Percentiles rank a stretch among this genome's conserved stretches.
phyloP scores from a whole-genome alignment of 2,888 invertebrate species.

The Cosmia trapezina region DNA sequence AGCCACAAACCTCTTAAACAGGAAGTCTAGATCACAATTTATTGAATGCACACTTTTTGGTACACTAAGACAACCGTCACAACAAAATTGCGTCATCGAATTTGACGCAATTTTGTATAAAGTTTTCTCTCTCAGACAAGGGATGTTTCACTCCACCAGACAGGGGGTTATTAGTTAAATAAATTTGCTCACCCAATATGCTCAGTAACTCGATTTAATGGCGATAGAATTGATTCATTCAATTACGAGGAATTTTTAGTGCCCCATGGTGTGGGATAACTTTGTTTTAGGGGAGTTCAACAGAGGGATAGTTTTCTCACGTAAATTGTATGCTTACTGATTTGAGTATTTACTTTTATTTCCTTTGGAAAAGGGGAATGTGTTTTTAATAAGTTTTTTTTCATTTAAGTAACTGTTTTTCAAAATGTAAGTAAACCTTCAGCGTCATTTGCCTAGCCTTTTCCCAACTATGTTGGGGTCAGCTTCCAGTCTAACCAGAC shows the following conservation, averaged over 20 bases:
- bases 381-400: background rate
- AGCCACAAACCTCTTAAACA: too few species aligned
- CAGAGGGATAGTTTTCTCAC: conserved; percentile 86
- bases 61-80: too few species aligned
- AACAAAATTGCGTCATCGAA: too few species aligned
- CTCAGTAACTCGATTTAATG: conserved; percentile 90
- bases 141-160: conserved; percentile 79
- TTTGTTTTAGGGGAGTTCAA: conserved; percentile 85
- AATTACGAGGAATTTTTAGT: conserved; percentile 90
- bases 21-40: too few species aligned
- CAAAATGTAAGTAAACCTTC: too few species aligned
- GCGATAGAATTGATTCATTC: conserved; percentile 91
- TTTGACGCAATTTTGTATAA: too few species aligned
- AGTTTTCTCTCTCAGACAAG: conserved; percentile 64
- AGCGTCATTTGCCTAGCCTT: too few species aligned
- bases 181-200: conserved; percentile 90
- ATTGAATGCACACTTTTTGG: too few species aligned
- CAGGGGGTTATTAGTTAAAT: conserved; percentile 89
- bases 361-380: background rate
- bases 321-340: conserved; percentile 80
- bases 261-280: conserved; percentile 86
- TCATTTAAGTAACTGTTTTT: too few species aligned
- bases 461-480: too few species aligned
- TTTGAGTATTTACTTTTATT: conserved; percentile 72
- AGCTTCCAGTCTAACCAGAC: too few species aligned